phyloP scores from a whole-genome alignment of 2,888 invertebrate species.

The Drosophila formosana region DNA sequence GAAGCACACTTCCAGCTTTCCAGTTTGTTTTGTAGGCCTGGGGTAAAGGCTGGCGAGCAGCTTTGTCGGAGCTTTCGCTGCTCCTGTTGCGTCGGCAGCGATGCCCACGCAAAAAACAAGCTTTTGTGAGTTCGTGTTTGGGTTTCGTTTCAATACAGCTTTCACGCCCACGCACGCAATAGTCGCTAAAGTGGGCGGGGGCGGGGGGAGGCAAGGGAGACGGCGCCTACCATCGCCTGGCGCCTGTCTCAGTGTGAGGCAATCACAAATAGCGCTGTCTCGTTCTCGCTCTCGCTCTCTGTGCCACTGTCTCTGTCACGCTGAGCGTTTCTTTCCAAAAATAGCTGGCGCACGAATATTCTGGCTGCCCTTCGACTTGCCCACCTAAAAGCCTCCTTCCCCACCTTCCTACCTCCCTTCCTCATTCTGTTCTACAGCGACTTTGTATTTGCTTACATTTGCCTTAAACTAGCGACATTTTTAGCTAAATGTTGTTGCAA shows the following conservation, averaged over 20 bases:
- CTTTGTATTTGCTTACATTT: conserved; percentile 34
- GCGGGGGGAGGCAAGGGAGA: background rate
- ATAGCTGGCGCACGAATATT: conserved; percentile 66
- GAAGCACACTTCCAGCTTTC: conserved; percentile 47
- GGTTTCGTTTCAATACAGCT: conserved; percentile 45
- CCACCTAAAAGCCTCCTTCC: conserved; percentile 1
- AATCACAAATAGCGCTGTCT: conserved; percentile 32
- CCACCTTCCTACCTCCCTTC: background rate
- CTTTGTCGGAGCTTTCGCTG: conserved; percentile 51
- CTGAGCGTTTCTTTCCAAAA: conserved; percentile 53
- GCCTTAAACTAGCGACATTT: conserved; percentile 29
- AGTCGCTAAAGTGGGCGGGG: conserved; percentile 1
- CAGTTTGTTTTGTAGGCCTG: conserved; percentile 45
- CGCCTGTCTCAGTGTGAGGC: conserved; percentile 39
- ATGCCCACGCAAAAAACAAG: conserved; percentile 62
- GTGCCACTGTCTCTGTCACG: background rate
- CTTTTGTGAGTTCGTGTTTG: conserved; percentile 37
- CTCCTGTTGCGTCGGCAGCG: conserved; percentile 69
- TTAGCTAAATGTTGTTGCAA: conserved; percentile 49
- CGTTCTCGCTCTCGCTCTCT: conserved; percentile 4
- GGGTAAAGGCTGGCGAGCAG: conserved; percentile 61
- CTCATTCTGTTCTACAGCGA: background rate
- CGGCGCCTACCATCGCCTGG: conserved; percentile 41
- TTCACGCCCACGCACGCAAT: conserved; percentile 58
- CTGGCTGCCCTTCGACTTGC: conserved; percentile 14